Percentiles rank a stretch among this genome's conserved stretches.
These are phyloP conservation scores for Sebastes itinus DNA, from an alignment of 2,797 vertebrate species.

Conservation along the genomic window DNA sequence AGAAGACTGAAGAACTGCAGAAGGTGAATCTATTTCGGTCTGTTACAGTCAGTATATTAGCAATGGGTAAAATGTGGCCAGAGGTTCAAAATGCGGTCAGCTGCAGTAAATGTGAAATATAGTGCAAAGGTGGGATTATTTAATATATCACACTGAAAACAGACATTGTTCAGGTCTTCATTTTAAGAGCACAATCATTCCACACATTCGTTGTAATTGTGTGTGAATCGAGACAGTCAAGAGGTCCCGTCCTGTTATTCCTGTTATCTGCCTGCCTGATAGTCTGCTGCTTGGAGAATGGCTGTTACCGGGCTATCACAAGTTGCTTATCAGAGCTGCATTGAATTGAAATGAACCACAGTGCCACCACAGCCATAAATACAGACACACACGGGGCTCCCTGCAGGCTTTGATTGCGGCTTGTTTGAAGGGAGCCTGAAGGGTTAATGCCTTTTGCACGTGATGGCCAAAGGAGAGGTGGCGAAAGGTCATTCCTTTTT, in stretches of 20 bases:
- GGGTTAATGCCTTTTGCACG: constrained; percentile 64
- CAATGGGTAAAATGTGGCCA: neutral
- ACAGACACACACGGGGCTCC: constrained; percentile 7
- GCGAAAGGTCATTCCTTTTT: constrained; percentile 54
- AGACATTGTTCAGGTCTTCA: neutral
- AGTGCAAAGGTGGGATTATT: neutral
- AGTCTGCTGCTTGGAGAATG: constrained; percentile 3
- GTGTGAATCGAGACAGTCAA: constrained; percentile 12
- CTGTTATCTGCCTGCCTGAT: constrained; percentile 49
- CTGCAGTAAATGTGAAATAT: neutral
- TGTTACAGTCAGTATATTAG: neutral
- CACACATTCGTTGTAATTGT: constrained; percentile 11
- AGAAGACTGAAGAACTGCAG: neutral
- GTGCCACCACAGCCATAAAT: constrained; percentile 35
- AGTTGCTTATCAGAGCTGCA: constrained; percentile 65
- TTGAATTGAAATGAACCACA: constrained; percentile 73
- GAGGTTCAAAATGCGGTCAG: neutral
- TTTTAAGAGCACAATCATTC: constrained; percentile 23
- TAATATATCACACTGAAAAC: neutral
- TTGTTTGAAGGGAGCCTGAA: constrained; percentile 49
- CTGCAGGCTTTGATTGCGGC: constrained; percentile 38
- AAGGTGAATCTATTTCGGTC: neutral
- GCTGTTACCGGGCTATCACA: constrained; percentile 50
- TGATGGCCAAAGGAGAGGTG: constrained; percentile 34
- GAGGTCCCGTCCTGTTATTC: constrained; percentile 28